Evolutionary conservation across 2,797 vertebrate species (phyloP).

Genomic region (Sebastes melanostomus): DNA sequence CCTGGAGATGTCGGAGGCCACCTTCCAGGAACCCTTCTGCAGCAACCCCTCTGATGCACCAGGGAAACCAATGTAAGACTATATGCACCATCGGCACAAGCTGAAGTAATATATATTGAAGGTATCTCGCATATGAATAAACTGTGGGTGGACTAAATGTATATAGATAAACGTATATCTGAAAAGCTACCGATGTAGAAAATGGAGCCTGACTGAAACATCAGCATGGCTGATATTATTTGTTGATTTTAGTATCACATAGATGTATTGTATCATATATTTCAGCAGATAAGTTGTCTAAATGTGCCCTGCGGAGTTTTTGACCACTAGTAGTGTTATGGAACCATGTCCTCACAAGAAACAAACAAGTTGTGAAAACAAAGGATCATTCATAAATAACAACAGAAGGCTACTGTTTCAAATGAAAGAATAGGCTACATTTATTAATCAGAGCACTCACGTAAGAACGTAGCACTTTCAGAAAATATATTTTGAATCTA

Average conservation of each 20-base stretch:
- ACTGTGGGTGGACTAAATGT: background rate
- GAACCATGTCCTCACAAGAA: background rate
- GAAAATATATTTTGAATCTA: no score
- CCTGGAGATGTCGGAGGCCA: conserved; percentile 92
- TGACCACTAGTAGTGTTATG: background rate
- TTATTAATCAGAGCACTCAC: no score
- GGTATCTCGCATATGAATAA: background rate
- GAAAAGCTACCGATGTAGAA: background rate
- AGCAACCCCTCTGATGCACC: conserved; percentile 95
- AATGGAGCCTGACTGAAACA: background rate
- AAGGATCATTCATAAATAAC: no score
- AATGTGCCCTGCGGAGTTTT: background rate
- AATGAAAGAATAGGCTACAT: no score
- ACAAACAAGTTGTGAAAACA: no score
- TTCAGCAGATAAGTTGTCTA: background rate
- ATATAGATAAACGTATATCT: background rate
- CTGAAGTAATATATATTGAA: background rate
- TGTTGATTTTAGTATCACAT: accelerated
- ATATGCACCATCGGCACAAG: background rate
- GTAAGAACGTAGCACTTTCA: no score
- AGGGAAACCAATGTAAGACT: conserved; percentile 90
- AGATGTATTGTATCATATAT: background rate
- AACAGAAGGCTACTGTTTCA: no score
- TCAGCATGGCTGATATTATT: background rate
- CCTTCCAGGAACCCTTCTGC: conserved; percentile 96